Base-by-base conservation (phyloP, 2,888 invertebrate species). In the Polietes domitor region DNA sequence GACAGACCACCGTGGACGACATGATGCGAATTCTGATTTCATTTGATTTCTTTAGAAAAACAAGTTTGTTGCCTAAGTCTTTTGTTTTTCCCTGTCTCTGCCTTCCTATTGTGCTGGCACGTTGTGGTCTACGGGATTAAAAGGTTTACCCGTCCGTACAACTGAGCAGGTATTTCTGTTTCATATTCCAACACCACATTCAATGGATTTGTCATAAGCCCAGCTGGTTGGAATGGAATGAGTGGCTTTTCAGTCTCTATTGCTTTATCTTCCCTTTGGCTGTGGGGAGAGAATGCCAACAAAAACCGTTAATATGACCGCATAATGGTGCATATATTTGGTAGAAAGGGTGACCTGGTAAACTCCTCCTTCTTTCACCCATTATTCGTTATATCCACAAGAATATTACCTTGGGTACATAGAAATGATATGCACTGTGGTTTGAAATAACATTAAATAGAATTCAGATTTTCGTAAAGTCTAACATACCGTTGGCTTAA, bases 1-100 rank as follows among this genome's bases (percentile, higher is more conserved):
- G 68, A 80, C 80, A 80, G 83, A 84, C 83, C 83, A 84, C 83
- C 83, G 68, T 75, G 68, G 58, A 68, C 58, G 81, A 72, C 81
- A 84, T 58, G 43, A 76, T 63, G 53, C 61, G 72, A 78, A 81
- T 37, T 68, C 68, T 41, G 41, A 68, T 68, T 68, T 15, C 41
- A 68, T 68, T 68, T 43, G 68, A 68, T 75, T 84, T 84, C 81
- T 61, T 65, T 81, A 81, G 83, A 84, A 84, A 68, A 78, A 55
- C 55, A 58, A 50, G 83, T 80, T 83, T 58, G 26, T 53, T 63
- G 32, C 50, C 50, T 75, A 72, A 75, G 72, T 80, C 75, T 80
- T 83, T 80, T 72, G 65, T 73, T 50, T 73, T 50, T 77, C 21
- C 41, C 21, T 41, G 28, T 37, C 19, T 26, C n/a, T 55, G 21